Evolutionary conservation across 2,113 vertebrate genomes (phyloP).

Genomic region (Erinaceus europaeus): DNA sequence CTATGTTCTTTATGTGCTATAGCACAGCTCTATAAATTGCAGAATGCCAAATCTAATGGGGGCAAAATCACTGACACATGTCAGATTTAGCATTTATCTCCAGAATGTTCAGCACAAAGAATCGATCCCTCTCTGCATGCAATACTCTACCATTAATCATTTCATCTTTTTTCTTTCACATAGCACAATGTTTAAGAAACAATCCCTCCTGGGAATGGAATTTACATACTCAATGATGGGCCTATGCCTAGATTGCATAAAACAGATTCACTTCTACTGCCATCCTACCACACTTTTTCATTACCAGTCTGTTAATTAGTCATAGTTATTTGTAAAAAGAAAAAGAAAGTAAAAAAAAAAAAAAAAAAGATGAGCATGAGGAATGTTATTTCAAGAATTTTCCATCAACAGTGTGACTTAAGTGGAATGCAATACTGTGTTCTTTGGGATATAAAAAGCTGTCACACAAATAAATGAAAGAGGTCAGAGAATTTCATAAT

Average conservation of each 20-base stretch:
- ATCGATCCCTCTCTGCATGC: background rate
- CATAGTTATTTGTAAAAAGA: background rate
- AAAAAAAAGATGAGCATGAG: background rate
- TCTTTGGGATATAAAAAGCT: background rate
- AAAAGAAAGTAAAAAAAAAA: too few relatives aligned
- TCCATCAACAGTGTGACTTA: background rate
- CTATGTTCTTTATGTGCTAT: background rate
- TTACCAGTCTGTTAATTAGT: background rate
- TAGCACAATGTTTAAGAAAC: background rate
- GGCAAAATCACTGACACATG: background rate
- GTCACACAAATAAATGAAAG: background rate
- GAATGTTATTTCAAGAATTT: background rate
- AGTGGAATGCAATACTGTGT: background rate
- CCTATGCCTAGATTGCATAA: background rate
- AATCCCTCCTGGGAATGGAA: background rate
- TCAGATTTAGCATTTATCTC: conserved; percentile 27
- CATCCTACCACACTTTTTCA: background rate
- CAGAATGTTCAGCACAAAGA: background rate
- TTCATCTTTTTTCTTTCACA: background rate
- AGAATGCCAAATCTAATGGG: background rate
- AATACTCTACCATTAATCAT: background rate
- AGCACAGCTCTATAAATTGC: background rate
- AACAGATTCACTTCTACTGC: background rate
- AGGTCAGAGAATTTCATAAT: background rate
- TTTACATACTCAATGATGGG: background rate